Evolutionary conservation across 2,113 vertebrate genomes (phyloP).

Genomic region (Mionectes macconnelli): DNA sequence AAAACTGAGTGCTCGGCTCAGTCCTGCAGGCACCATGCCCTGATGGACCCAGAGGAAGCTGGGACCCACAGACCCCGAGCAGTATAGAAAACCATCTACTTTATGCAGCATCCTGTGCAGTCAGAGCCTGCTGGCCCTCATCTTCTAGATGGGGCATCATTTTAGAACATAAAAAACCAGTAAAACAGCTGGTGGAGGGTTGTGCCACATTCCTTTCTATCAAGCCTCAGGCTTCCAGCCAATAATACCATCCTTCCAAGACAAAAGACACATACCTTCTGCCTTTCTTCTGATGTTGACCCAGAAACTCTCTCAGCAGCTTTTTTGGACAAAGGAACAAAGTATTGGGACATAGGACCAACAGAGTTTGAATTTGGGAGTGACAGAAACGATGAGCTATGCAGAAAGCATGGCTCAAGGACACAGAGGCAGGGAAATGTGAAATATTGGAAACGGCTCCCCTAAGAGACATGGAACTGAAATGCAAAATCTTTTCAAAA

Average conservation of each 20-base stretch:
- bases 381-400: background rate
- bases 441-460: background rate
- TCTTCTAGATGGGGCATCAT: background rate
- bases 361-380: background rate
- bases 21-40: background rate
- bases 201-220: background rate
- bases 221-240: conserved; percentile 15
- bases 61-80: background rate
- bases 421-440: background rate
- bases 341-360: background rate
- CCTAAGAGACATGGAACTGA: background rate
- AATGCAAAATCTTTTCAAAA: conserved; percentile 23
- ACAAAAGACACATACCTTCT: conserved; percentile 15
- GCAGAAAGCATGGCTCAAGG: background rate
- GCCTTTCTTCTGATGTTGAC: background rate
- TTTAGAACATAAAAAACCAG: background rate
- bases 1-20: background rate
- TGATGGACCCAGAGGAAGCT: background rate
- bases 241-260: background rate
- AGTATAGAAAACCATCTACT: background rate
- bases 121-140: background rate
- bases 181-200: background rate
- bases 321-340: background rate
- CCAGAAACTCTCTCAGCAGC: background rate
- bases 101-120: background rate